Evolutionary conservation across 2,113 vertebrate genomes (phyloP).

Genomic region (Rhineura floridana): DNA sequence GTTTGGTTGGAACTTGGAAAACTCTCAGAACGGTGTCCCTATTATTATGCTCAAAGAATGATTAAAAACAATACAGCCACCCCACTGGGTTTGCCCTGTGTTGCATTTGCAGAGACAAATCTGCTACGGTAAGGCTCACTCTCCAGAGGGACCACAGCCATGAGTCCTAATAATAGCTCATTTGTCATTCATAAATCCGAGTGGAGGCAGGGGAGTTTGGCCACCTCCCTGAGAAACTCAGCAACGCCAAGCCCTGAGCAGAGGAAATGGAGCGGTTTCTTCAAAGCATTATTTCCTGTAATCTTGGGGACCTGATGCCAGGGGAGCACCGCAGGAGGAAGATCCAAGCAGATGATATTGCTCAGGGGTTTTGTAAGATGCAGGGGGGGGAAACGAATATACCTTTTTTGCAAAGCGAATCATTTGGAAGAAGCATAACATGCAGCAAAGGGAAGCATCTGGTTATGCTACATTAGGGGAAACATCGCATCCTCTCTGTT

Average conservation of each 20-base stretch:
- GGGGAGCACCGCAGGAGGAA: fast-evolving
- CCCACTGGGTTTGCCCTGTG: constrained; percentile 4
- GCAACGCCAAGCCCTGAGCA: fast-evolving
- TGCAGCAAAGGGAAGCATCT: constrained; percentile 45
- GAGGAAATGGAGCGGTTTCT: neutral
- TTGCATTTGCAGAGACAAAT: constrained; percentile 10
- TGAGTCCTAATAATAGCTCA: fast-evolving
- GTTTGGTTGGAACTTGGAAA: neutral
- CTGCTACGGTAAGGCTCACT: neutral
- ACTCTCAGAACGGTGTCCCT: neutral
- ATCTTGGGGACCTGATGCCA: fast-evolving
- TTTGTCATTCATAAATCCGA: neutral
- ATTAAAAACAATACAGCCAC: too few species aligned
- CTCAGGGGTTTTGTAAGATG: neutral
- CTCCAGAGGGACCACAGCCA: neutral
- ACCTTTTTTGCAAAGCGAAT: constrained; percentile 1
- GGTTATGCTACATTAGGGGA: constrained; percentile 28
- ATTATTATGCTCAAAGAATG: neutral
- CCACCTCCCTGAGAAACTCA: fast-evolving
- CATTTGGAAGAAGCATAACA: constrained; percentile 16
- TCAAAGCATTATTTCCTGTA: fast-evolving
- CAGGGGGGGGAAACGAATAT: neutral
- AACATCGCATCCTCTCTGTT: constrained; percentile 48
- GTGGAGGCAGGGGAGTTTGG: neutral
- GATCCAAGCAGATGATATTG: fast-evolving